Percentiles rank a stretch among this genome's conserved stretches.
phyloP scores from a whole-genome alignment of 2,113 vertebrate species.

The Tupaia chinensis region DNA sequence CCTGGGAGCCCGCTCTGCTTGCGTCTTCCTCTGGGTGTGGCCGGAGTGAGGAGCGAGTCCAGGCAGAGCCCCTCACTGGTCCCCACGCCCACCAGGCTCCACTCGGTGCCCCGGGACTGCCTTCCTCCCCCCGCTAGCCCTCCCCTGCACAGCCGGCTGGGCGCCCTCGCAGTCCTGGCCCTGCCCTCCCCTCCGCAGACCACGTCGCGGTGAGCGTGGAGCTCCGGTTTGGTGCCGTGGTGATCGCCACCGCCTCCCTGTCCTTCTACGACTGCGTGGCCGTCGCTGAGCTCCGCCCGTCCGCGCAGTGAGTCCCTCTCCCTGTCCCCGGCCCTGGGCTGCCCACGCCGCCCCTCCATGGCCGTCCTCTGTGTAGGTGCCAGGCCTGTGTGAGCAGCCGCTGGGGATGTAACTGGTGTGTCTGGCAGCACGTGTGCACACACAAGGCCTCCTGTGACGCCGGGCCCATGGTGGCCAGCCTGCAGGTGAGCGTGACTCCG shows the following conservation, averaged over 20 bases:
- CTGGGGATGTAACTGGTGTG: slow-evolving; percentile 98
- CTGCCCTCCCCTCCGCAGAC: slow-evolving; percentile 87
- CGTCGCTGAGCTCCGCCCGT: slow-evolving; percentile 92
- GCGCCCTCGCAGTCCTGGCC: slow-evolving; percentile 23
- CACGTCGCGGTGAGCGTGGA: slow-evolving; percentile 92
- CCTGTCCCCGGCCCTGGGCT: background rate
- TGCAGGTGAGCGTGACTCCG: slow-evolving; percentile 88
- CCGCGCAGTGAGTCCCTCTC: slow-evolving; percentile 92
- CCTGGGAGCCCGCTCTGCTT: background rate
- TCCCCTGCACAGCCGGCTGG: too few species aligned
- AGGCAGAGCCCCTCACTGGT: background rate
- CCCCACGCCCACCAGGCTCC: background rate
- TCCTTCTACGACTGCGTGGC: slow-evolving; percentile 95
- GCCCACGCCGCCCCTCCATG: background rate
- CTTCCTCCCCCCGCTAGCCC: background rate
- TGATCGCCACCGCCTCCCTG: slow-evolving; percentile 90
- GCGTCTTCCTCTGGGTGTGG: background rate
- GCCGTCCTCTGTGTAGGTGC: slow-evolving; percentile 88
- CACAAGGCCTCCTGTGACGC: slow-evolving; percentile 94
- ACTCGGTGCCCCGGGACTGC: background rate
- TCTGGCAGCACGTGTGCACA: slow-evolving; percentile 95
- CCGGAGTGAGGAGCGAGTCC: background rate
- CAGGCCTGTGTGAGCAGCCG: slow-evolving; percentile 94
- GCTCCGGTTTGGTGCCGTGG: slow-evolving; percentile 91
- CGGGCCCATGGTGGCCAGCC: slow-evolving; percentile 94